Evolutionary conservation across 2,113 vertebrate genomes (phyloP), one percentile per base, ranked within the genome.

Genomic region (Urocynchramus pylzowi): DNA sequence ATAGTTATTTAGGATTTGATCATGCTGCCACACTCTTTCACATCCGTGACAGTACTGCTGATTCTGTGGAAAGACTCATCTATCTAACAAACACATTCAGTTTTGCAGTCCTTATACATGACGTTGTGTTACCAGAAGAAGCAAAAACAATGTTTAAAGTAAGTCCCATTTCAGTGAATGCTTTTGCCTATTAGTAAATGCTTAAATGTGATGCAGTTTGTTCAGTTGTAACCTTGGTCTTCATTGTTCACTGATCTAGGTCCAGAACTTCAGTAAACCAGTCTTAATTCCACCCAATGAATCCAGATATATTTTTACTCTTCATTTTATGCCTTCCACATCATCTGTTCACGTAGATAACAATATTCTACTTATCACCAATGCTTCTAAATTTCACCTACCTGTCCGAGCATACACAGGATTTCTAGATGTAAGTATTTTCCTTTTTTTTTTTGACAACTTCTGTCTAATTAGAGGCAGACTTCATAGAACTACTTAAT

Each of bases 321-420:
- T 99, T 71, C 97, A 98, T 91, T 99, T 99, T 98, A 98, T 98
- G 94, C 99, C 99, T 39, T 98, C 99, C 28, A 98, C 99, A 41
- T 99, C 99, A 53, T 99, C 99, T 91, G 98, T 99, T 82, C 99
- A 99, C 89, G 97, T 99, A 95, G 99, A 99, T 98, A 99, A 98
- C 97, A 99, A 99, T 94, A 99, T 99, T 96, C 98, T 99, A 87
- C 99, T 99, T 80, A 98, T 99, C 97, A 99, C 99, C 87, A 99
- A 99, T 52, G 99, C 99, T 37, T 99, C 99, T 57, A 99, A 99
- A 98, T 99, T 99, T 97, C 99, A 99, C 94, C 98, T 99, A 67
- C 99, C 99, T 76, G 98, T 99, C 78, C 97, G 99, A 93, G 99
- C 99, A 14, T 99, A 99, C 97, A 99, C 99, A 22, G 99, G 99